These are phyloP conservation scores for Aphelinus certus DNA, from an alignment of 1,140 invertebrate species.

Conservation along the genomic window DNA sequence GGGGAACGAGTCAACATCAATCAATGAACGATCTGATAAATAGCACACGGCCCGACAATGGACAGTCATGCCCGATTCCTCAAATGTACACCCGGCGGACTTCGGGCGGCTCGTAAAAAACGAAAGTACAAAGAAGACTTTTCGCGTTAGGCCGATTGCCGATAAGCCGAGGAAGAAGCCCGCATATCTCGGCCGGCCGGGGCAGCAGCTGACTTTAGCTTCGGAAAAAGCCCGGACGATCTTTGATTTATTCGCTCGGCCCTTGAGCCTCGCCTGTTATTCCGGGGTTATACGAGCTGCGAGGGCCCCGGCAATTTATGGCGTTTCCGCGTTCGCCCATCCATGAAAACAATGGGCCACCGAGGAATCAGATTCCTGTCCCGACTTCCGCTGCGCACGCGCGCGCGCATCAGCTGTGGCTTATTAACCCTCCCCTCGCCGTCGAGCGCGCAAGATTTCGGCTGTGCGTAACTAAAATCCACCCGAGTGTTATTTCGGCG, in stretches of 20 bases:
- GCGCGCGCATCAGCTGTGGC: conserved; percentile 20
- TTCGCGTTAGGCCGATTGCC: not conserved
- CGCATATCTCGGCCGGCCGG: too few relatives aligned
- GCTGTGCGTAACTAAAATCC: too few relatives aligned
- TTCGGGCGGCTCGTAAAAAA: too few relatives aligned
- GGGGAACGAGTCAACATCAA: too few relatives aligned
- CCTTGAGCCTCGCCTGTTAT: conserved; percentile 43
- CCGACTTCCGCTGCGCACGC: conserved; percentile 42
- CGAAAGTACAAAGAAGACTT: too few relatives aligned
- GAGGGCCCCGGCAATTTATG: conserved; percentile 47
- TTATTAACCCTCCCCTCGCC: conserved; percentile 9
- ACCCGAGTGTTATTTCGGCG: too few relatives aligned
- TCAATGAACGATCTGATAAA: too few relatives aligned
- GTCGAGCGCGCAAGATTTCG: not conserved
- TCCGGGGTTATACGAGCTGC: conserved; percentile 41
- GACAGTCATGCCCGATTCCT: too few relatives aligned
- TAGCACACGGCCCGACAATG: too few relatives aligned
- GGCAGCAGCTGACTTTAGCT: conserved; percentile 17
- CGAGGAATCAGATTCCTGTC: conserved; percentile 39
- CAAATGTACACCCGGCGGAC: too few relatives aligned
- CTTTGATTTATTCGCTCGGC: conserved; percentile 45
- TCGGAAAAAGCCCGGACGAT: conserved; percentile 40
- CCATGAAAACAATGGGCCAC: conserved; percentile 50
- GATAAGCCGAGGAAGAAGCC: not conserved
- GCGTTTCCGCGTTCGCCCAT: conserved; percentile 49